Base-by-base conservation (phyloP, 2,888 invertebrate genomes). In the Dascillus cervinus region DNA sequence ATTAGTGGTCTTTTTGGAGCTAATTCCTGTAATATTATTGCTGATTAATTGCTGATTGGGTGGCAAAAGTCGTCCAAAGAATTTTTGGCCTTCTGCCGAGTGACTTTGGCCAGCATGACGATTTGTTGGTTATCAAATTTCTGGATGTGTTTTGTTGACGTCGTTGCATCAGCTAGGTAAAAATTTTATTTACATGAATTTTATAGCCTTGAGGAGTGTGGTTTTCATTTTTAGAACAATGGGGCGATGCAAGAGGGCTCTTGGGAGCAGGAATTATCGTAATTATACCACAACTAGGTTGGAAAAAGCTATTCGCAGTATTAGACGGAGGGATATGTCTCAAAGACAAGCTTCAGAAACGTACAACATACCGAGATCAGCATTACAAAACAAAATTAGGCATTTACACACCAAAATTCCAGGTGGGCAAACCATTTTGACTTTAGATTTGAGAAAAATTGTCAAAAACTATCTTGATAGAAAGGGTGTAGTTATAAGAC, bases 391-490 rank as follows among this genome's bases (percentile, higher is more conserved):
- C 11, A 29, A 22, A 14, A 11, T 29, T 5, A 29, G 22, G n/a
- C 14, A 10, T 14, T 10, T 11, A 9, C 26, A 26, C 6, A 2
- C 15, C 9, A 22, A 20, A 11, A 22, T 8, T 14, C n/a, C 13
- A 12, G 22, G 29, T 3, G 5, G 26, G 5, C 9, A 25, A 13
- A 13, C 26, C 2, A 9, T 26, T 6, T n/a, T 9, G 4, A 11
- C 11, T 19, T 8, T 11, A 12, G 27, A 34, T 14, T 31, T 31
- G 14, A 11, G 26, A 15, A 10, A 23, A 12, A 12, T 34, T 9
- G 17, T 29, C n/a, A 34, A 11, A 20, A 4, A 12, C 5, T 34
- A 29, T 9, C 3, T 26, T 5, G 15, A 28, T 29, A 19, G 10
- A 19, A 4, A 25, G 12, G 32, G 32, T 4, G 10, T 21, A 11